Percentiles rank a stretch among this genome's conserved stretches.
These are phyloP conservation scores for Asteroscopus sphinx DNA, from an alignment of 2,888 invertebrate species.

Conservation along the genomic window DNA sequence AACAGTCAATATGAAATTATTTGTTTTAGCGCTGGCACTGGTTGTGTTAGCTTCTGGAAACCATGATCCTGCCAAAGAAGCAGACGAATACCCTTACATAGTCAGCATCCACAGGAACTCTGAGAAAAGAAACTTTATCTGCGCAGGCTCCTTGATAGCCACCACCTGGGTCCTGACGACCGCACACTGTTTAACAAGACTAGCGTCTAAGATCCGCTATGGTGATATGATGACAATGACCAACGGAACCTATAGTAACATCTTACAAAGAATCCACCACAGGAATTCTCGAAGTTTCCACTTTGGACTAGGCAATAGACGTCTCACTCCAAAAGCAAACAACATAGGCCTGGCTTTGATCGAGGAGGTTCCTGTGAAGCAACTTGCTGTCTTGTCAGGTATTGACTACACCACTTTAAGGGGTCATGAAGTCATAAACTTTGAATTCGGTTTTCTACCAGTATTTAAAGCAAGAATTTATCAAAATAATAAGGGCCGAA, in stretches of 20 bases:
- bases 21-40: slow-evolving; percentile 16
- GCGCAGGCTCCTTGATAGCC: slow-evolving; percentile 19
- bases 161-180: slow-evolving; percentile 29
- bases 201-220: slow-evolving; percentile 17
- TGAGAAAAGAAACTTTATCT: neutral
- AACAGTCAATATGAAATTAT: slow-evolving; percentile 31
- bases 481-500: neutral
- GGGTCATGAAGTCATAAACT: neutral
- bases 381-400: neutral
- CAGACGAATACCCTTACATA: neutral
- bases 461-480: slow-evolving; percentile 5
- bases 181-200: slow-evolving; percentile 14
- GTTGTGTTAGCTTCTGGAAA: neutral
- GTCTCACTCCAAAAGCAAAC: slow-evolving; percentile 3
- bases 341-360: slow-evolving; percentile 6
- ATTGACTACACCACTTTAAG: neutral
- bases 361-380: neutral
- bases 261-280: neutral
- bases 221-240: slow-evolving; percentile 1
- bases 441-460: slow-evolving; percentile 3
- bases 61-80: neutral
- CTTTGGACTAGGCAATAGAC: neutral
- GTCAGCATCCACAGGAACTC: neutral
- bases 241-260: neutral
- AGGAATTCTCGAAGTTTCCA: neutral